Evolutionary conservation across 2,113 vertebrate species (phyloP).

Genomic region (Trinectes maculatus): DNA sequence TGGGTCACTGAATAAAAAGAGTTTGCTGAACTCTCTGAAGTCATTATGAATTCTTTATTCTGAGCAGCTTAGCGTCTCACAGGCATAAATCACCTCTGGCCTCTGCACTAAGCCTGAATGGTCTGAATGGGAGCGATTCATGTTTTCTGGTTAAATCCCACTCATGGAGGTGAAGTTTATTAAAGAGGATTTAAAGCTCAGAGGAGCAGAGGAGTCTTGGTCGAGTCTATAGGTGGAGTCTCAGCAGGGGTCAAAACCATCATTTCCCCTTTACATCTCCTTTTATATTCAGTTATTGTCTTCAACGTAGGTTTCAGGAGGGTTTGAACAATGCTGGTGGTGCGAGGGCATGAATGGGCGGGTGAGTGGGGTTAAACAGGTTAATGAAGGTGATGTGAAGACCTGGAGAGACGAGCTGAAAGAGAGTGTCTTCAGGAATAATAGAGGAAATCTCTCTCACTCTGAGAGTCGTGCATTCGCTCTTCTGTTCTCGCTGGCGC

Average conservation of each 20-base stretch:
- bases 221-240: too few relatives aligned
- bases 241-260: too few relatives aligned
- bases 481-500: too few relatives aligned
- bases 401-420: too few relatives aligned
- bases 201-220: slow-evolving; percentile 2
- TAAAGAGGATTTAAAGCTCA: slow-evolving; percentile 18
- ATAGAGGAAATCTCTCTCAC: too few relatives aligned
- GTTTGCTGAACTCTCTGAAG: slow-evolving; percentile 21
- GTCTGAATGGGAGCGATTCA: slow-evolving; percentile 18
- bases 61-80: slow-evolving; percentile 40
- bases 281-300: too few relatives aligned
- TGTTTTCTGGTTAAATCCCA: slow-evolving; percentile 9
- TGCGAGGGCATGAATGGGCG: background rate
- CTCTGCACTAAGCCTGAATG: background rate
- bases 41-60: slow-evolving; percentile 54
- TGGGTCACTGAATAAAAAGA: slow-evolving; percentile 43
- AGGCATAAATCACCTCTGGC: slow-evolving; percentile 25
- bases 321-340: background rate
- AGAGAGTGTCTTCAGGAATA: too few relatives aligned
- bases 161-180: slow-evolving; percentile 23
- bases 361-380: background rate
- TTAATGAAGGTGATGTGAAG: background rate
- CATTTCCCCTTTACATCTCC: too few relatives aligned
- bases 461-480: too few relatives aligned
- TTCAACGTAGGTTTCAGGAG: too few relatives aligned